Base-by-base conservation (phyloP, 2,888 invertebrate genomes). In the Loripinus fragilis region DNA sequence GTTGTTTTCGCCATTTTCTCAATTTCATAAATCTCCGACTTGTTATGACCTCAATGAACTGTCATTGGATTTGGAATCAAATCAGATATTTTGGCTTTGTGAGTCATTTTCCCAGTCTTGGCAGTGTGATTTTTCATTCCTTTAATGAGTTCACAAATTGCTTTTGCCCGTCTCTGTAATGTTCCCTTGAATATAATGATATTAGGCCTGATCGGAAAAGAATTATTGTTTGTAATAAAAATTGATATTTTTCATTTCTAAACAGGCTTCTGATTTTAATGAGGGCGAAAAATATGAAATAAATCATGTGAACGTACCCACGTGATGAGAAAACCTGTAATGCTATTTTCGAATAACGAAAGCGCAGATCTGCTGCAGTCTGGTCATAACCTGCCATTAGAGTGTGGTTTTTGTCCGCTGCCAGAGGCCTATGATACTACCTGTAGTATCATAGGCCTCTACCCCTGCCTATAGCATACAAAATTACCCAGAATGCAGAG, bases 231-330 rank as follows among this genome's bases (percentile, higher is more conserved):
- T 30, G 33, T 33, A 20, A 60, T 60, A 30, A 60, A 20, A 33
- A 60, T 30, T 33, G 33, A 20, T 28, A 45, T 25, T 48, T 68
- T 45, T 68, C 68, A 28, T 45, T 68, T 15, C 45, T 28, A 68
- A 68, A 25, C 48, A 8, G 42, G 28, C 45, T 28, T 68, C 30
- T 48, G 2, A 17, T 45, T 48, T 45, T 45, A 41, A 68, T 42
- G 42, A 66, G 41, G 66, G 30, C 41, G 20, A 68, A 30, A 23
- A 28, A 8, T n/a, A 41, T 68, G 10, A 8, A 17, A 60, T 60
- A 33, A 60, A 60, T 28, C 33, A 33, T 60, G 60, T 60, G 33
- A 60, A 10, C 33, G 30, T 33, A 33, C 60, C 38, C n/a, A n/a
- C n/a, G n/a, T n/a, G n/a, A n/a, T n/a, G n/a, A n/a, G n/a, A n/a